These are phyloP conservation scores for Zootoca vivipara DNA, from an alignment of 2,113 vertebrate genomes.

Conservation along the genomic window DNA sequence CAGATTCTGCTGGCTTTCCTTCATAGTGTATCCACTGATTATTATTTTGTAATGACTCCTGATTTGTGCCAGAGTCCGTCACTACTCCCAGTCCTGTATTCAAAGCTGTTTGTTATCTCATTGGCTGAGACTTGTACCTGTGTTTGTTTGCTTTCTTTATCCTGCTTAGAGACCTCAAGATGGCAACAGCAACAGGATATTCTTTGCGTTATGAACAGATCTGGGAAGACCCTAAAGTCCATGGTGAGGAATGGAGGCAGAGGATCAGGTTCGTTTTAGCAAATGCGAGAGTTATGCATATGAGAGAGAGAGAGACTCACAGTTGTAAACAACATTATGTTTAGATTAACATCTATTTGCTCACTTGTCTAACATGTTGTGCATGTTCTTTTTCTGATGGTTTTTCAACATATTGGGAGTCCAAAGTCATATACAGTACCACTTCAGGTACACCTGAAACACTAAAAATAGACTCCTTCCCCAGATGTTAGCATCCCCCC, in stretches of 20 bases:
- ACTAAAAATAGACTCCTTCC: not conserved
- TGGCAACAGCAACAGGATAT: constrained; percentile 9
- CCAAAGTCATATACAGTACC: not conserved
- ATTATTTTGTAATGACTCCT: not conserved
- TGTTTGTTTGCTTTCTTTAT: constrained; percentile 10
- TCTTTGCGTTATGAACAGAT: constrained; percentile 20
- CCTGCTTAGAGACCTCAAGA: constrained; percentile 11
- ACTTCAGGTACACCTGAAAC: not conserved
- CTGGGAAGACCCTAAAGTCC: constrained; percentile 18
- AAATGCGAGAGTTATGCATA: not conserved
- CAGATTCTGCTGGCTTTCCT: not conserved
- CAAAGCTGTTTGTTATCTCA: not conserved
- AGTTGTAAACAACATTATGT: not conserved
- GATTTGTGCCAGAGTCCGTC: not conserved
- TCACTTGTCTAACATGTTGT: not conserved
- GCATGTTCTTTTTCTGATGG: not conserved
- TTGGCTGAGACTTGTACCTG: not conserved
- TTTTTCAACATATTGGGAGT: not conserved
- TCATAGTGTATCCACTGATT: not conserved
- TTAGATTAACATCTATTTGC: not conserved
- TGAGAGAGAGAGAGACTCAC: not conserved
- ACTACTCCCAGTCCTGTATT: not conserved
- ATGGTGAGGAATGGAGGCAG: constrained; percentile 4
- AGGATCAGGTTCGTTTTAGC: constrained; percentile 16
- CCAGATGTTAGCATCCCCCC: not conserved